Evolutionary conservation across 2,888 invertebrate species (phyloP).

Genomic region (Liopterus haemorrhoidalis): DNA sequence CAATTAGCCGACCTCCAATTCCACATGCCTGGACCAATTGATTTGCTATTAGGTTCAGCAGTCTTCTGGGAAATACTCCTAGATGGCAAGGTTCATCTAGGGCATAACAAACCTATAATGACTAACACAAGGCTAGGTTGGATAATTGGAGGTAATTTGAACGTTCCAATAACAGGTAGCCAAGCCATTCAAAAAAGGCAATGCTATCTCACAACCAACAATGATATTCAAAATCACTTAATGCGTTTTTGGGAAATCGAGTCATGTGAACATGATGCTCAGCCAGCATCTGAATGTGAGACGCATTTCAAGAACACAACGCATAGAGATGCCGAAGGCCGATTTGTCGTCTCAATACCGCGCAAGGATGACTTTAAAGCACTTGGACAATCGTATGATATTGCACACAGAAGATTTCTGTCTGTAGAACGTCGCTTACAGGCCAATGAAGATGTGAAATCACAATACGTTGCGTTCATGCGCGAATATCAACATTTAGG

Average conservation of each 20-base stretch:
- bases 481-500: slow-evolving; percentile 16
- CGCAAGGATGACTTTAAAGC: slow-evolving; percentile 1
- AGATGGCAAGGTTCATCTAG: slow-evolving; percentile 17
- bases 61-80: slow-evolving; percentile 16
- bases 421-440: slow-evolving; percentile 18
- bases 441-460: slow-evolving; percentile 1
- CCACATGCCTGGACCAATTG: slow-evolving; percentile 8
- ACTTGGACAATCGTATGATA: slow-evolving; percentile 18
- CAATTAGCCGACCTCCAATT: slow-evolving; percentile 16
- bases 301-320: neutral
- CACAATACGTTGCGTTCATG: slow-evolving; percentile 20
- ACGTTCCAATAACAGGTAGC: no score
- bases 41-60: slow-evolving; percentile 17
- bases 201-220: no score
- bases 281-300: no score
- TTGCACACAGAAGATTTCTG: slow-evolving; percentile 17
- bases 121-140: slow-evolving; percentile 21
- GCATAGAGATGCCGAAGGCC: neutral
- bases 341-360: slow-evolving; percentile 7
- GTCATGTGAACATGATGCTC: no score
- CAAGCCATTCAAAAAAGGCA: no score
- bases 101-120: slow-evolving; percentile 3
- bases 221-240: no score
- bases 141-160: slow-evolving; percentile 17
- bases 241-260: no score